Base-by-base conservation (phyloP, 2,888 invertebrate species). In the Papilio demoleus region DNA sequence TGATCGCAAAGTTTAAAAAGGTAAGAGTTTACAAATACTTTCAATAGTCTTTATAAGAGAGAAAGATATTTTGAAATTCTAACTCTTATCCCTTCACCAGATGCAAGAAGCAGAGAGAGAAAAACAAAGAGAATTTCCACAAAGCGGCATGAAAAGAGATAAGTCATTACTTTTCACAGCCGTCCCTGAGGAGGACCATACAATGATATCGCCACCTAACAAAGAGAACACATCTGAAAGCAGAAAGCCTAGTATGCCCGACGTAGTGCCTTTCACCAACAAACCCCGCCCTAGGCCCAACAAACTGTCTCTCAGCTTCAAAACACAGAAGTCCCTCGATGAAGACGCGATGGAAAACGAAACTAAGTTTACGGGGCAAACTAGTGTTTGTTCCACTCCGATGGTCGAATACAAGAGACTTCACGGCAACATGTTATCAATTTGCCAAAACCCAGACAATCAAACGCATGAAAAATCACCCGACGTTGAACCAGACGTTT, bases 161-260 rank as follows among this genome's bases (percentile, higher is more conserved):
- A 95, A 96, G 72, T 96, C 97, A 0, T 85, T 96, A 2, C 95
- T 97, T 38, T 97, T 97, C 79, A 96, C 97, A 0, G 96, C 97
- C 4, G 97, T 97, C 63, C 96, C 96, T 1, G 97, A 97, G 88
- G 97, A 97, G 80, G 95, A 94, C 74, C 92, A 93, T 81, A 87
- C 80, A 22, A 89, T 92, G 87, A 92, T 91, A 71, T 92, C 93
- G 0, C 93, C 93, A 0, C 92, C 93, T 0, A 87, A 79, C 73
- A 77, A 78, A 63, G 88, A 87, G 11, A 84, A 85, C 19, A 75
- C 73, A 24, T 73, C 80, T 6, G 76, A 80, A 63, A 79, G 80
- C 45, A 74, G 84, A 53, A 87, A 88, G 70, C 82, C 87, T 0
- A 77, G 82, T 72, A 90, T 93, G 88, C 93, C 93, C 0, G 93